Conservation (phyloP, 2,797 vertebrate genomes). For the Etheostoma nigrum region DNA sequence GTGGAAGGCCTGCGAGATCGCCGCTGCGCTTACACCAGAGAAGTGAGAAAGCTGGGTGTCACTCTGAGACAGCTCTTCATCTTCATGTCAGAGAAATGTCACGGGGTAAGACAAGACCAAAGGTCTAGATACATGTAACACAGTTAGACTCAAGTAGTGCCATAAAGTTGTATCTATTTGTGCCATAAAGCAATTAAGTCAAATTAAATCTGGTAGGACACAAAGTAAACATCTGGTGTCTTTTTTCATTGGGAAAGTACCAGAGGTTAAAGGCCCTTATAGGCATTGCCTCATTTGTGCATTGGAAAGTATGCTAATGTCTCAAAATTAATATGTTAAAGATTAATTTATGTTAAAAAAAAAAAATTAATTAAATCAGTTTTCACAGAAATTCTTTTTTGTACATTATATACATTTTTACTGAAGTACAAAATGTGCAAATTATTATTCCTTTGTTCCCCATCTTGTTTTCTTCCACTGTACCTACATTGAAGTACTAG, state of each 20-base stretch:
- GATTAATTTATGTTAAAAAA: not conserved
- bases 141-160: not conserved
- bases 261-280: not conserved
- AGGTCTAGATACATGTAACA: not conserved
- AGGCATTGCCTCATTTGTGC: not conserved
- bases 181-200: not conserved
- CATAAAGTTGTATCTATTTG: not conserved
- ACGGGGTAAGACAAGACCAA: slow-evolving; percentile 66
- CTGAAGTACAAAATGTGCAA: not conserved
- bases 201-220: not conserved
- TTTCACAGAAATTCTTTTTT: not conserved
- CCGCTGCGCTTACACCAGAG: slow-evolving; percentile 68
- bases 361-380: not conserved
- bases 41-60: slow-evolving; percentile 50
- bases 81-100: slow-evolving; percentile 74
- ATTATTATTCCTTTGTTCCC: not conserved
- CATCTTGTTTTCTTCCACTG: not conserved
- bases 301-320: not conserved
- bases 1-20: slow-evolving; percentile 62
- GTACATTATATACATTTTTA: not conserved
- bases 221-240: not conserved
- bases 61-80: slow-evolving; percentile 71
- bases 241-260: not conserved
- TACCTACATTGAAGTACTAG: not conserved
- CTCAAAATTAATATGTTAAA: not conserved